phyloP scores from a whole-genome alignment of 1,140 invertebrate species.

The Dendrolimus punctatus region DNA sequence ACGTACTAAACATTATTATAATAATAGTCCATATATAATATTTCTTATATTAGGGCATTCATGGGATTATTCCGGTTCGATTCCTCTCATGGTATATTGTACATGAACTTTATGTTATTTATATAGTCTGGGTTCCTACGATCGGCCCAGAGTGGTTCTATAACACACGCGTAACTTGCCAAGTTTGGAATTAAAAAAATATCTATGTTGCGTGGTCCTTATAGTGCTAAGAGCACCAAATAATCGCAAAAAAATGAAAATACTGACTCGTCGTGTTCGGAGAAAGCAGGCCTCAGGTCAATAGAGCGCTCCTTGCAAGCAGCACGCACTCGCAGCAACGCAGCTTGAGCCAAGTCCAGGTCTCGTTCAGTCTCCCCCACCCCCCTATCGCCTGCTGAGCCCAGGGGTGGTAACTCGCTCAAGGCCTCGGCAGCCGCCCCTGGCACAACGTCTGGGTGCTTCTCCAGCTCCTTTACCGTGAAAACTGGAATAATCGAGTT shows the following conservation, averaged over 20 bases:
- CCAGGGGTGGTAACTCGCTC: conserved; percentile 25
- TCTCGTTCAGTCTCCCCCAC: conserved; percentile 11
- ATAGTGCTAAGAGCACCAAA: too few relatives aligned
- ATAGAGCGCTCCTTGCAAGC: conserved; percentile 54
- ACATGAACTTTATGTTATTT: too few relatives aligned
- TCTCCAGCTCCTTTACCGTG: conserved; percentile 78
- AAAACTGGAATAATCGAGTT: conserved; percentile 68
- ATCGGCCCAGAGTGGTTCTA: too few relatives aligned
- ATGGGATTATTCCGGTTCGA: too few relatives aligned
- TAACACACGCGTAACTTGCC: too few relatives aligned
- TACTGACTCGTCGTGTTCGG: conserved; percentile 78
- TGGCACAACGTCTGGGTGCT: conserved; percentile 70
- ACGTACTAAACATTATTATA: not conserved
- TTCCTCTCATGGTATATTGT: too few relatives aligned
- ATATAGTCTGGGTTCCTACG: too few relatives aligned
- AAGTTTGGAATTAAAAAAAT: too few relatives aligned
- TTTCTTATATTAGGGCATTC: not conserved
- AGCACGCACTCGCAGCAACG: conserved; percentile 39
- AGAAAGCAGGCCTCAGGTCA: conserved; percentile 76
- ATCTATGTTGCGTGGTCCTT: too few relatives aligned
- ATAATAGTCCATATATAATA: not conserved
- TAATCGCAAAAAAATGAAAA: not conserved
- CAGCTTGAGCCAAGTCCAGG: conserved; percentile 30
- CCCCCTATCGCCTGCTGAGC: conserved; percentile 30
- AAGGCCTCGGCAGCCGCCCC: conserved; percentile 30